phyloP scores from a whole-genome alignment of 1,140 invertebrate species.

The Globodera ellingtonae region DNA sequence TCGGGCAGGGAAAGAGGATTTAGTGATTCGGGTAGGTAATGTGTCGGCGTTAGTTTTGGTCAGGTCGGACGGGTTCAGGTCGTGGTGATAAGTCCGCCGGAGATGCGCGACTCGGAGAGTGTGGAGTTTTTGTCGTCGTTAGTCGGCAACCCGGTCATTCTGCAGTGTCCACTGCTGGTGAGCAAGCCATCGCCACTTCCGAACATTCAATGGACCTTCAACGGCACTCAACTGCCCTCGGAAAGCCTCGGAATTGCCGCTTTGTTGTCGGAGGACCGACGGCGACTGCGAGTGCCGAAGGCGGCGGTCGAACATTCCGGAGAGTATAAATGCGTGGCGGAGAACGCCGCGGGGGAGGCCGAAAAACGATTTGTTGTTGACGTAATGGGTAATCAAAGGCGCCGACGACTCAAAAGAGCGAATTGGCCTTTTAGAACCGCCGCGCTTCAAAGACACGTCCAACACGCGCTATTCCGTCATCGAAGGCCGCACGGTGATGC shows the following conservation, averaged over 20 bases:
- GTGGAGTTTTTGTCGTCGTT: conserved; percentile 39
- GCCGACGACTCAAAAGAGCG: background rate
- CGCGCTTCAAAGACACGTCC: conserved; percentile 55
- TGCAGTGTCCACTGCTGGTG: conserved; percentile 54
- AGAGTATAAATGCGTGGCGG: conserved; percentile 64
- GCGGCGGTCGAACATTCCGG: conserved; percentile 53
- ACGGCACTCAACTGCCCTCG: conserved; percentile 6
- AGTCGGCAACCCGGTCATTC: conserved; percentile 43
- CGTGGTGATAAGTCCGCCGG: conserved; percentile 58
- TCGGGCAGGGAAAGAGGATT: conserved; percentile 48
- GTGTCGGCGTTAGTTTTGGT: background rate
- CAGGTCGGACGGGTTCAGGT: conserved; percentile 66
- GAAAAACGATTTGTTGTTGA: conserved; percentile 52
- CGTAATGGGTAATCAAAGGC: background rate
- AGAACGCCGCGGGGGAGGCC: conserved; percentile 65
- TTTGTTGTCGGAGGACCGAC: conserved; percentile 45
- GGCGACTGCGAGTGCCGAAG: conserved; percentile 40
- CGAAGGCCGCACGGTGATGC: conserved; percentile 64
- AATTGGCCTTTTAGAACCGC: conserved; percentile 48
- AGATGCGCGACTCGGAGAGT: conserved; percentile 45
- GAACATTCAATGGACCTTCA: conserved; percentile 16
- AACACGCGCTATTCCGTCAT: conserved; percentile 64
- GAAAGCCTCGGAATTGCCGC: background rate
- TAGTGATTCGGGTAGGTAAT: conserved; percentile 7
- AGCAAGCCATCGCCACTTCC: conserved; percentile 36